phyloP scores from a whole-genome alignment of 1,140 invertebrate species.

The Nymphalis io region DNA sequence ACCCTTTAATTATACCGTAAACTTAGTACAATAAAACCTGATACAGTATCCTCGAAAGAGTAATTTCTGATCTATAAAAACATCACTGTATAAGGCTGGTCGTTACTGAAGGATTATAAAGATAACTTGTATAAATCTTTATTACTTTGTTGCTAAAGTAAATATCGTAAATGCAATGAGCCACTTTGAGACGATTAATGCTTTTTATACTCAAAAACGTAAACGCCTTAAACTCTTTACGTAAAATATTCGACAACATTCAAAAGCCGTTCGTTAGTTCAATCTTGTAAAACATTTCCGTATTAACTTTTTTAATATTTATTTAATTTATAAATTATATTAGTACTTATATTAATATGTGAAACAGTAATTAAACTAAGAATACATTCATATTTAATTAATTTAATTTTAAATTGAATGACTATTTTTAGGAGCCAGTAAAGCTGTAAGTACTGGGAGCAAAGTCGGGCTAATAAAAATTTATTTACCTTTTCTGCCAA shows the following conservation, averaged over 20 bases:
- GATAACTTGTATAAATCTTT: conserved; percentile 30
- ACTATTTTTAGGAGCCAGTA: no score
- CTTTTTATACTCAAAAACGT: conserved; percentile 24
- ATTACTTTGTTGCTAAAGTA: conserved; percentile 35
- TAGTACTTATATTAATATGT: no score
- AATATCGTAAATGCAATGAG: conserved; percentile 38
- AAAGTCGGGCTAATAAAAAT: no score
- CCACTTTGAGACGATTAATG: conserved; percentile 34
- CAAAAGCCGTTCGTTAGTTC: not conserved
- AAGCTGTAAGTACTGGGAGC: no score
- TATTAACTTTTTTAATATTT: not conserved
- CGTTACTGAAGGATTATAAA: conserved; percentile 27
- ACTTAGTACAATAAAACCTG: not conserved
- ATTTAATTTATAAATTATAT: no score
- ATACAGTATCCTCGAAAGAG: not conserved
- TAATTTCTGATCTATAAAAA: conserved; percentile 14
- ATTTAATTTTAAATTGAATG: no score
- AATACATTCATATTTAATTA: no score
- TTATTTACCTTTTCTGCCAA: no score
- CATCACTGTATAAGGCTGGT: conserved; percentile 10
- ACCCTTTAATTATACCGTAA: not conserved
- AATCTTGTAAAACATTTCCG: not conserved
- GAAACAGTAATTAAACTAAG: no score
- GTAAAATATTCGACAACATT: conserved; percentile 28
- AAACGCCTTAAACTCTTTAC: conserved; percentile 20